phyloP scores from a whole-genome alignment of 2,888 invertebrate species.

The Drosophila longiperda region DNA sequence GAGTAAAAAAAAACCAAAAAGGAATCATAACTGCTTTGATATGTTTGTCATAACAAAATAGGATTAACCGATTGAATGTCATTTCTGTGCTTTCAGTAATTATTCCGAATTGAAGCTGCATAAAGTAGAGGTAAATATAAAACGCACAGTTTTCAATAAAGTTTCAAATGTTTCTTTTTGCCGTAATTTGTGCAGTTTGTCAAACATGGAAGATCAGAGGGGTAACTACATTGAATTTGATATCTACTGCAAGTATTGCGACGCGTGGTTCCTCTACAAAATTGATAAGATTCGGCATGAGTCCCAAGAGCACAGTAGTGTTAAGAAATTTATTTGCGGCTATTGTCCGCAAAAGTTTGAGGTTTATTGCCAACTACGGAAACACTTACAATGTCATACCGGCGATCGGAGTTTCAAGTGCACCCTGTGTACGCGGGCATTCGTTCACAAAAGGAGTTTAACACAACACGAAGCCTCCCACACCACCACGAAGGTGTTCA shows the following conservation, averaged over 20 bases:
- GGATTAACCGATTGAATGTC: too few relatives aligned
- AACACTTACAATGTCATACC: background rate
- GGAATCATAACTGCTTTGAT: too few relatives aligned
- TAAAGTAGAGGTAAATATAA: too few relatives aligned
- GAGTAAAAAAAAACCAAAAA: background rate
- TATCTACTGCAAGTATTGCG: background rate
- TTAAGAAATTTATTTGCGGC: background rate
- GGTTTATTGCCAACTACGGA: rapidly evolving
- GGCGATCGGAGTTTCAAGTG: background rate
- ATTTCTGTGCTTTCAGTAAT: too few relatives aligned
- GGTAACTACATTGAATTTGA: background rate
- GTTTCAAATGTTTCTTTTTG: background rate
- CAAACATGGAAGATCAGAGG: background rate
- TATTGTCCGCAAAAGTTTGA: background rate
- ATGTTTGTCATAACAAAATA: too few relatives aligned
- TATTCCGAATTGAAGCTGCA: too few relatives aligned
- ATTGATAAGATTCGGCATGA: background rate
- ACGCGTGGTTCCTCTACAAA: background rate
- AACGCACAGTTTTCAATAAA: too few relatives aligned
- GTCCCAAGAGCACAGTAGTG: background rate
- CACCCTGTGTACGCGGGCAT: rapidly evolving
- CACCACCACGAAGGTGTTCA: rapidly evolving
- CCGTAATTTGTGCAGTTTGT: background rate
- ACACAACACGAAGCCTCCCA: background rate
- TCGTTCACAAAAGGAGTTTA: rapidly evolving